Conservation (phyloP, 2,797 vertebrate species). For the Intellagama lesueurii region DNA sequence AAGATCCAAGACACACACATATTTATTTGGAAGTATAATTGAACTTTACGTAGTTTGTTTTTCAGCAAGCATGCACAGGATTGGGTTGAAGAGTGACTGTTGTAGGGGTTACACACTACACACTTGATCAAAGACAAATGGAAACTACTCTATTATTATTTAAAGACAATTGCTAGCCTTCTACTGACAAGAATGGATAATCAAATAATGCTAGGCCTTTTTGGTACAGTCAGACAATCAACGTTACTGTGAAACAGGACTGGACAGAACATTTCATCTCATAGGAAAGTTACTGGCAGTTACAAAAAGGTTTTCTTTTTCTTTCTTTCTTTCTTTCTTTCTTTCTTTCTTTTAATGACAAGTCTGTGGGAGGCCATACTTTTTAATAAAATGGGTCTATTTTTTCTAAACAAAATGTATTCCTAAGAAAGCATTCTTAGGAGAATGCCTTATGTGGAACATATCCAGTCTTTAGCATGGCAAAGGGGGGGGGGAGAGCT, state of each 20-base stretch:
- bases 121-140: constrained; percentile 60
- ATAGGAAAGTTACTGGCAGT: constrained; percentile 64
- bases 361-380: constrained; percentile 58
- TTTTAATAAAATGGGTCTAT: constrained; percentile 43
- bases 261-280: constrained; percentile 72
- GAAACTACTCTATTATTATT: constrained; percentile 68
- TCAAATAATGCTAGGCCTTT: constrained; percentile 64
- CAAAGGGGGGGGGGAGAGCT: constrained; percentile 13
- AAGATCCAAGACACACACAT: not conserved
- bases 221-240: constrained; percentile 64
- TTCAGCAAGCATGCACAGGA: constrained; percentile 3
- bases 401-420: constrained; percentile 33
- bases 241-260: constrained; percentile 73
- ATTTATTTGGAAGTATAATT: constrained; percentile 8
- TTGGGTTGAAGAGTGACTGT: constrained; percentile 4
- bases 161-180: constrained; percentile 74
- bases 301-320: constrained; percentile 43
- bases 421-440: constrained; percentile 56
- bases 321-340: too few relatives aligned
- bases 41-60: constrained; percentile 1
- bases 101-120: constrained; percentile 51
- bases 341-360: constrained; percentile 48
- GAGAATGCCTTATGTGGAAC: constrained; percentile 41
- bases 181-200: constrained; percentile 70
- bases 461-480: constrained; percentile 34